phyloP scores from a whole-genome alignment of 2,888 invertebrate species.

The Meganola albula region DNA sequence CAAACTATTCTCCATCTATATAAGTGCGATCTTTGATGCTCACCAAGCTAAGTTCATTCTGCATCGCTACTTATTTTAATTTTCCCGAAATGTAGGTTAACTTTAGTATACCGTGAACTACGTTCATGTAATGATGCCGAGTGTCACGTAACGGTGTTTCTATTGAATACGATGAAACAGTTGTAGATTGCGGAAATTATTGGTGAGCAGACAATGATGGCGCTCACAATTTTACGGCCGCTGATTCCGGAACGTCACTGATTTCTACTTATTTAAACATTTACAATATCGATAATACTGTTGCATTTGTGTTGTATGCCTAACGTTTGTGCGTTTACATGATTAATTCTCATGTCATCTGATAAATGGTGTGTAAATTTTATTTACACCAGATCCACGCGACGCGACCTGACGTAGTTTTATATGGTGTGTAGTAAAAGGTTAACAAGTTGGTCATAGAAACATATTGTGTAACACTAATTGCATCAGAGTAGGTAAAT shows the following conservation, averaged over 20 bases:
- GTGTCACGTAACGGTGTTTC: conserved; percentile 47
- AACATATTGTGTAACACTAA: conserved; percentile 18
- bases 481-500: conserved; percentile 26
- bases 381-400: conserved; percentile 4
- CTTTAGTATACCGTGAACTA: conserved; percentile 23
- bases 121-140: conserved; percentile 21
- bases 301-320: background rate
- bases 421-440: conserved; percentile 9
- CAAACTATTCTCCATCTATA: no score
- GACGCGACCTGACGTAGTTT: conserved; percentile 4
- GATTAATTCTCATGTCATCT: conserved; percentile 11
- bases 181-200: conserved; percentile 58
- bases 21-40: no score
- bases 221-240: conserved; percentile 61
- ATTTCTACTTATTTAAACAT: no score
- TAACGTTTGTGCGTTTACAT: conserved; percentile 5
- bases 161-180: conserved; percentile 39
- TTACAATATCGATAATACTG: no score
- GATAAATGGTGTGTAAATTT: conserved; percentile 8
- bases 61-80: no score
- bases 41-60: no score
- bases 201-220: conserved; percentile 51
- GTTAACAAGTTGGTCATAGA: conserved; percentile 19
- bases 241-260: conserved; percentile 61
- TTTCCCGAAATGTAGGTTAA: conserved; percentile 15